Conservation (phyloP, 2,113 vertebrate species). For the Tilapia sparmanii region DNA sequence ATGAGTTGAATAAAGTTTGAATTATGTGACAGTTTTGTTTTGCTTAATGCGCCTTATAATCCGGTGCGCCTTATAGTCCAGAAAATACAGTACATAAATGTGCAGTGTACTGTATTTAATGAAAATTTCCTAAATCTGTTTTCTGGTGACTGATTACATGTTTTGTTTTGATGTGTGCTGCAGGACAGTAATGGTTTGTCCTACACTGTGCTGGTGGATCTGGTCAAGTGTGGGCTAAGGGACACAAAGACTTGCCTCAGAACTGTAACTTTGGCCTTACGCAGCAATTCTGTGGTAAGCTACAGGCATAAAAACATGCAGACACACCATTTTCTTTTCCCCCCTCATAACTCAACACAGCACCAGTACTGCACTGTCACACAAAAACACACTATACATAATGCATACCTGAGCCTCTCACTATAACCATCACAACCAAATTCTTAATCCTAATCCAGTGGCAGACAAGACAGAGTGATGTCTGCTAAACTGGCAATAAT, state of each 20-base stretch:
- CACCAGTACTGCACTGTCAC: not conserved
- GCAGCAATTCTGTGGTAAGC: slow-evolving; percentile 70
- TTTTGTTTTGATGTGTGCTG: not conserved
- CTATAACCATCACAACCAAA: not conserved
- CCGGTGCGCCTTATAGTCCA: no score
- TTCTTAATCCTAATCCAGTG: not conserved
- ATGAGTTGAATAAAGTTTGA: no score
- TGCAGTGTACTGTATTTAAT: no score
- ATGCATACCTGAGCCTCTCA: not conserved
- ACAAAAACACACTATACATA: not conserved
- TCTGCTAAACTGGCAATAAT: not conserved
- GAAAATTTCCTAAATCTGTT: no score
- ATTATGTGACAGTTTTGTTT: no score
- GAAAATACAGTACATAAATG: no score
- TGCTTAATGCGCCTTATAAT: no score
- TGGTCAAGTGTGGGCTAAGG: slow-evolving; percentile 78
- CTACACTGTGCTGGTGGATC: slow-evolving; percentile 80
- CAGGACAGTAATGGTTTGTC: slow-evolving; percentile 51
- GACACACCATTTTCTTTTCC: not conserved
- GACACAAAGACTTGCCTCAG: slow-evolving; percentile 83
- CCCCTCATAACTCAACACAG: not conserved
- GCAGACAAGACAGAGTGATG: rapidly evolving
- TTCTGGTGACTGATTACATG: not conserved
- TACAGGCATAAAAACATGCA: not conserved
- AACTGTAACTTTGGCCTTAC: slow-evolving; percentile 72